Evolutionary conservation across 2,888 invertebrate genomes (phyloP), one percentile per base, ranked within the genome.

Genomic region (Epirrita christyi): DNA sequence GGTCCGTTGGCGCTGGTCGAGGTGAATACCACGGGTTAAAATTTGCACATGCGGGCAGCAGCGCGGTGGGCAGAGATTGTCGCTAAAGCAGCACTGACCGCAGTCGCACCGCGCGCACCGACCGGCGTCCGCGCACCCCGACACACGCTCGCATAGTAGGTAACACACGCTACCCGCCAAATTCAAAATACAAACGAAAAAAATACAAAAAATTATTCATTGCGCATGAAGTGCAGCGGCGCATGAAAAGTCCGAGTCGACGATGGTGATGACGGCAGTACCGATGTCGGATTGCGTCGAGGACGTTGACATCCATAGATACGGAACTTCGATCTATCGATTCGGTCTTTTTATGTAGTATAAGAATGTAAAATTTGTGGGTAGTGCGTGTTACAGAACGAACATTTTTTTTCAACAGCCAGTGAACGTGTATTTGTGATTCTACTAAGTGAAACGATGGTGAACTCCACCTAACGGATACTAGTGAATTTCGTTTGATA

Each of bases 141-240:
- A 83, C 86, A 81, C 85, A 86, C 84, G 83, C 78, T 78, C 79
- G 70, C 77, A 75, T 11, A 6, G 29, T 44, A 85, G 82, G 85
- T 87, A 81, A 88, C 88, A 83, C 86, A 89, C 82, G 68, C 76
- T 81, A 83, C 86, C 89, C 89, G 89, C 90, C 85, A 83, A 73
- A 73, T 88, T 89, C 81, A 83, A 88, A 90, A 75, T 76, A 68
- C 64, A 62, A 70, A 71, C 64, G 61, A 58, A 66, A 78, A 78
- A 79, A 76, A 76, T 76, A 79, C 75, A 61, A 57, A 52, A 48
- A 50, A 55, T 54, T 78, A 71, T 21, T 77, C 70, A 75, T 83
- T 83, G 85, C 86, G 80, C 86, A 76, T 73, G 75, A 76, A 74
- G 83, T 80, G 81, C 89, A 88, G 68, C 83, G 75, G 82, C 72